These are phyloP conservation scores for Ceraclea dissimilis DNA, from an alignment of 2,888 invertebrate genomes.

Conservation along the genomic window DNA sequence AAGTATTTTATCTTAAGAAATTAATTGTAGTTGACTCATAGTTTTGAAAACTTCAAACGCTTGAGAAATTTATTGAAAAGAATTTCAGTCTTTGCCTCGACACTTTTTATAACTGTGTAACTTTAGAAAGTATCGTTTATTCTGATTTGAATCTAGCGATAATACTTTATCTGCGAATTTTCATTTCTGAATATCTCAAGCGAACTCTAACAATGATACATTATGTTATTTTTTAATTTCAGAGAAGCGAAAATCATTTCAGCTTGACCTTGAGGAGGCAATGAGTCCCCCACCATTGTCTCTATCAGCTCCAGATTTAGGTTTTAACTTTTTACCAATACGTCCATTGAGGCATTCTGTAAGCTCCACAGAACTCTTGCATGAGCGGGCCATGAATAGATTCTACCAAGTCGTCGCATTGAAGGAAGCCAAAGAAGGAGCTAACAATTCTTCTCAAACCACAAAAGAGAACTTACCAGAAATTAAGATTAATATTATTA, in stretches of 20 bases:
- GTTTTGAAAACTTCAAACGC: no score
- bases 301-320: slow-evolving; percentile 73
- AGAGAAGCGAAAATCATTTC: slow-evolving; percentile 52
- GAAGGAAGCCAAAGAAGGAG: slow-evolving; percentile 55
- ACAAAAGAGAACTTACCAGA: slow-evolving; percentile 27
- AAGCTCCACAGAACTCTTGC: slow-evolving; percentile 75
- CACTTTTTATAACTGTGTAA: no score
- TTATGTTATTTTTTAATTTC: slow-evolving; percentile 20
- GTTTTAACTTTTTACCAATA: slow-evolving; percentile 44
- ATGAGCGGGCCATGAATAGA: slow-evolving; percentile 74
- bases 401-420: slow-evolving; percentile 71
- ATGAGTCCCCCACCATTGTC: slow-evolving; percentile 73
- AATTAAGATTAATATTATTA: slow-evolving; percentile 12
- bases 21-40: no score
- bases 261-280: slow-evolving; percentile 58
- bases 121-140: no score
- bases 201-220: no score
- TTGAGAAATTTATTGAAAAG: no score
- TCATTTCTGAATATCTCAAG: no score
- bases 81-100: no score
- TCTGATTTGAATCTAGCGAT: no score
- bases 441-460: slow-evolving; percentile 23
- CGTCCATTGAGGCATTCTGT: slow-evolving; percentile 64
- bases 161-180: no score
- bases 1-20: no score